Evolutionary conservation across 1,140 invertebrate species (phyloP).

Genomic region (Schlechtendalia chinensis): DNA sequence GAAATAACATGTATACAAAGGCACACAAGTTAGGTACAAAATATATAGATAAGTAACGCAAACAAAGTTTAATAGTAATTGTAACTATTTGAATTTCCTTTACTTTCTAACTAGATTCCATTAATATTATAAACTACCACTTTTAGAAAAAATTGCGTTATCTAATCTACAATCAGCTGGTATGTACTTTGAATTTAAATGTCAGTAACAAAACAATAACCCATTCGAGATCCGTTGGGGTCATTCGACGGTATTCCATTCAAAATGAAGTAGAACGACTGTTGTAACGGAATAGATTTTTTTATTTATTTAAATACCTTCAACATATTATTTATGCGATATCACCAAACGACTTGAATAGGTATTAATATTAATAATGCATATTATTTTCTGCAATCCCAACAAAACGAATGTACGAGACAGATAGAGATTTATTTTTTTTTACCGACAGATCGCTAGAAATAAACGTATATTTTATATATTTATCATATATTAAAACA

Average conservation of each 20-base stretch:
- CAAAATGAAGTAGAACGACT: not conserved
- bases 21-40: too few species aligned
- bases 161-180: not conserved
- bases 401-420: not conserved
- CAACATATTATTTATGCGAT: not conserved
- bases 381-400: not conserved
- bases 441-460: not conserved
- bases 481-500: too few species aligned
- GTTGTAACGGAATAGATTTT: not conserved
- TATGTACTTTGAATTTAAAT: constrained; percentile 11
- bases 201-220: constrained; percentile 10
- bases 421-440: not conserved
- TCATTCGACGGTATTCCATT: not conserved
- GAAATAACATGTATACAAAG: too few species aligned
- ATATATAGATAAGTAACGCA: not conserved
- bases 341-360: not conserved
- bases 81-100: not conserved
- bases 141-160: not conserved
- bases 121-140: not conserved
- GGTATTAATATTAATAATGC: constrained; percentile 2
- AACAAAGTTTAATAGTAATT: constrained; percentile 3
- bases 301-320: not conserved
- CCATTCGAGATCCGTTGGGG: not conserved
- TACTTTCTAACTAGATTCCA: not conserved
- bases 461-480: too few species aligned